Evolutionary conservation across 2,797 vertebrate species (phyloP).

Genomic region (Myotis findleyi): DNA sequence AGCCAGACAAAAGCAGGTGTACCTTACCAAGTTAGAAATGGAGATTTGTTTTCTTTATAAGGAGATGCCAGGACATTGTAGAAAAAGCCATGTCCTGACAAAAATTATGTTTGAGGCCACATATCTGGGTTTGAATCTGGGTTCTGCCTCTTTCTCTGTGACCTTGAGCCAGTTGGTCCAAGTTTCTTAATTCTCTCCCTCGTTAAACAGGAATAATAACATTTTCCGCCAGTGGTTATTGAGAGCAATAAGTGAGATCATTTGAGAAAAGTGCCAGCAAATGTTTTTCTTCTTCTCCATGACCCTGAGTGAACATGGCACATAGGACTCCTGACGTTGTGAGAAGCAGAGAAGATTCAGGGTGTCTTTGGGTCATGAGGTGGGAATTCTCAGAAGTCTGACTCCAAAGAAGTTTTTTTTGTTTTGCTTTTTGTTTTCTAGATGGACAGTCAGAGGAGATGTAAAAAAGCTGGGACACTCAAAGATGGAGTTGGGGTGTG

Average conservation of each 20-base stretch:
- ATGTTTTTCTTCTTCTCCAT: not conserved
- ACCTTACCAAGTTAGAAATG: slow-evolving; percentile 17
- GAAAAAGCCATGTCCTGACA: not conserved
- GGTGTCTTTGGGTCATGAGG: not conserved
- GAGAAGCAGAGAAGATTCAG: not conserved
- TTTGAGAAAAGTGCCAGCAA: slow-evolving; percentile 6
- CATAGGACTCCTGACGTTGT: not conserved
- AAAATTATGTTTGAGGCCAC: not conserved
- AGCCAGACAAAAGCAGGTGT: not conserved
- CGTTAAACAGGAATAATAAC: not conserved
- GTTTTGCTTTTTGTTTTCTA: not conserved
- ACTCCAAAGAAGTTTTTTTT: not conserved
- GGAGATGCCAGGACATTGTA: not conserved
- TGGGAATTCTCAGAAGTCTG: not conserved
- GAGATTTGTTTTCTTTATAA: slow-evolving; percentile 27
- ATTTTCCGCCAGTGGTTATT: not conserved
- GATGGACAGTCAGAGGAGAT: slow-evolving; percentile 1
- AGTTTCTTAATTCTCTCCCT: slow-evolving; percentile 26
- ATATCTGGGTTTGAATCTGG: slow-evolving; percentile 18
- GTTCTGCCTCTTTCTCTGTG: slow-evolving; percentile 5
- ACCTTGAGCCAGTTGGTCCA: not conserved
- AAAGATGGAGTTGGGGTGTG: not conserved
- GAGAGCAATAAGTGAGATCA: not conserved
- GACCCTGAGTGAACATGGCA: not conserved
- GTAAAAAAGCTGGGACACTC: not conserved